phyloP scores from a whole-genome alignment of 2,113 vertebrate genomes.

The Ascaphus truei region DNA sequence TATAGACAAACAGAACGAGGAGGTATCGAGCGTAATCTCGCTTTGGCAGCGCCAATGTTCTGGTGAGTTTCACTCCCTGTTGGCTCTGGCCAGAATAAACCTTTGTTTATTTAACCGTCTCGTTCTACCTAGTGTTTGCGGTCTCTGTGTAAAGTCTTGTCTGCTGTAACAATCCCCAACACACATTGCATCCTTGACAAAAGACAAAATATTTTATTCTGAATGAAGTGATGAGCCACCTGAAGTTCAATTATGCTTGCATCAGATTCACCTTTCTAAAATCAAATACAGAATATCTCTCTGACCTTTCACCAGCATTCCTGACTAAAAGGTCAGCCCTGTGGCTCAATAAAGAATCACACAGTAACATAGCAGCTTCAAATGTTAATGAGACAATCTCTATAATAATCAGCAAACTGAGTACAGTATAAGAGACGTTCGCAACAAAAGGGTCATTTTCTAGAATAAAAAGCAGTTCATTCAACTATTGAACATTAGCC shows the following conservation, averaged over 20 bases:
- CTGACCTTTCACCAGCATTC: conserved; percentile 20
- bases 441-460: neutral
- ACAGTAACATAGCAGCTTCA: neutral
- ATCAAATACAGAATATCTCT: neutral
- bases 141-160: no score
- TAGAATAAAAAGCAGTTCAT: neutral
- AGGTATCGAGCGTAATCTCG: no score
- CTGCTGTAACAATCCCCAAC: no score
- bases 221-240: neutral
- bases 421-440: neutral
- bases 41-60: no score
- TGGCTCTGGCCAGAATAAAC: no score
- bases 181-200: neutral
- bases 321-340: conserved; percentile 19
- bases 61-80: no score
- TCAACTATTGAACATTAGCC: neutral
- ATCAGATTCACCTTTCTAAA: conserved; percentile 3
- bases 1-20: no score
- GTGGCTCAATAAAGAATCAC: neutral
- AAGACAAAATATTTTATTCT: neutral
- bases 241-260: neutral
- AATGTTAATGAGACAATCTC: neutral
- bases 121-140: no score
- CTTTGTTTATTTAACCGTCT: no score
- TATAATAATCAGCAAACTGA: neutral